Percentiles rank a stretch among this genome's conserved stretches.
Conservation (phyloP, 2,888 invertebrate genomes). For the Drosophila fulvimacula region DNA sequence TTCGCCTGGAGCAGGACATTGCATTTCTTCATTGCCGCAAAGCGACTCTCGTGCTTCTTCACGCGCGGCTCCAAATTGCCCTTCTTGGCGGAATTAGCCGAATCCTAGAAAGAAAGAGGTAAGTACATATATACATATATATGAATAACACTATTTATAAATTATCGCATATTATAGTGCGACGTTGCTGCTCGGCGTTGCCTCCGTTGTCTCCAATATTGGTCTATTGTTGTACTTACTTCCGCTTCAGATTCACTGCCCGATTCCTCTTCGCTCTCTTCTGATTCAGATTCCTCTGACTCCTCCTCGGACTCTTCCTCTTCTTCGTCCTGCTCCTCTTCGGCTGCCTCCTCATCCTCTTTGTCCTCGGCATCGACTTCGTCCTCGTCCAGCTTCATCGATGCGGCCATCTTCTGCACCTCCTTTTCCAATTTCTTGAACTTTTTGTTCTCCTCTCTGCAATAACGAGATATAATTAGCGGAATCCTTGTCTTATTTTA, state of each 20-base stretch:
- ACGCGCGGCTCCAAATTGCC: constrained; percentile 88
- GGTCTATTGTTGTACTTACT: constrained; percentile 41
- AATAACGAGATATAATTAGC: not conserved
- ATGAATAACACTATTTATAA: not conserved
- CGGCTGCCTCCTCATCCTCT: constrained; percentile 86
- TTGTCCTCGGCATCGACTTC: constrained; percentile 90
- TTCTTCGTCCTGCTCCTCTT: constrained; percentile 83
- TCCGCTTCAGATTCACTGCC: constrained; percentile 81
- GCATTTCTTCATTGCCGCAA: constrained; percentile 93
- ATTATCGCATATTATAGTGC: not conserved
- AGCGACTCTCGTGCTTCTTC: constrained; percentile 91
- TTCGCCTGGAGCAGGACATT: constrained; percentile 95
- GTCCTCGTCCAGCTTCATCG: constrained; percentile 92
- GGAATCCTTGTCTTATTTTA: not conserved
- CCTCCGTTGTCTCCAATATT: not conserved
- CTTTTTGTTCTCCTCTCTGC: constrained; percentile 91
- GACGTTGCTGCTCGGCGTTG: not conserved
- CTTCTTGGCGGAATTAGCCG: constrained; percentile 89
- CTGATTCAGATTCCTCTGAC: constrained; percentile 88
- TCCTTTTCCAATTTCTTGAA: constrained; percentile 93
- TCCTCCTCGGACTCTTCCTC: constrained; percentile 81
- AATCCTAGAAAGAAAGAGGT: constrained; percentile 86
- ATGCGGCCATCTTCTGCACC: constrained; percentile 95
- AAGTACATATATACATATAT: constrained; percentile 10
- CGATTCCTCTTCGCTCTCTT: constrained; percentile 84